Conservation (phyloP, 2,113 vertebrate species). For the Phalacrocorax carbo region DNA sequence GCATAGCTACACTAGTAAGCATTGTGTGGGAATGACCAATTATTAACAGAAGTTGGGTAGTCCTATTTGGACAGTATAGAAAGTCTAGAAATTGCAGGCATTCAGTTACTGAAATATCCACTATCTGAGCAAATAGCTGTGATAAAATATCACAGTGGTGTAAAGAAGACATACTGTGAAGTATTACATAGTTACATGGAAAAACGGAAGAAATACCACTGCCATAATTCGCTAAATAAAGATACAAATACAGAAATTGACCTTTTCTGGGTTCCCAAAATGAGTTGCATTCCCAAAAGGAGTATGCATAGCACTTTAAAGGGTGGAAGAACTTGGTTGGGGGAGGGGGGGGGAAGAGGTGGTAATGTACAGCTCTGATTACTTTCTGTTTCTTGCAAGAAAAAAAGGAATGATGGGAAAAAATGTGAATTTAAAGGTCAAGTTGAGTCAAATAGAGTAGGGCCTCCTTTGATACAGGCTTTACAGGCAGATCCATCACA, state of each 20-base stretch:
- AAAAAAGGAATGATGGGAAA: neutral
- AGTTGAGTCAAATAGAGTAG: neutral
- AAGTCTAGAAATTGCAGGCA: neutral
- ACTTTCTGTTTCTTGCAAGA: neutral
- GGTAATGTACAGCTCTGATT: neutral
- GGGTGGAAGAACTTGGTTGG: neutral
- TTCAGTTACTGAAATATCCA: neutral
- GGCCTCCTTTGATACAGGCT: neutral
- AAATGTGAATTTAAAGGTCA: neutral
- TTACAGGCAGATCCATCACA: neutral
- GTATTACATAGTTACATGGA: neutral
- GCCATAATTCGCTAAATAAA: neutral
- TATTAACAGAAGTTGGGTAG: neutral
- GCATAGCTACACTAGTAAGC: neutral
- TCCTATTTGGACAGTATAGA: neutral
- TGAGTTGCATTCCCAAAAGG: no score
- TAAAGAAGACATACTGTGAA: neutral
- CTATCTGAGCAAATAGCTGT: neutral
- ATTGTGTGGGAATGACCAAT: neutral
- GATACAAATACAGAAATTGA: neutral
- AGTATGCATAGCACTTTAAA: neutral
- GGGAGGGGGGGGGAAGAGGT: neutral
- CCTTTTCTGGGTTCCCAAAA: neutral
- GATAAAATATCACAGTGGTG: neutral
- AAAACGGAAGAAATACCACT: neutral